Percentiles rank a stretch among this genome's conserved stretches.
Conservation (phyloP, 2,888 invertebrate genomes). For the Amitus sp. region DNA sequence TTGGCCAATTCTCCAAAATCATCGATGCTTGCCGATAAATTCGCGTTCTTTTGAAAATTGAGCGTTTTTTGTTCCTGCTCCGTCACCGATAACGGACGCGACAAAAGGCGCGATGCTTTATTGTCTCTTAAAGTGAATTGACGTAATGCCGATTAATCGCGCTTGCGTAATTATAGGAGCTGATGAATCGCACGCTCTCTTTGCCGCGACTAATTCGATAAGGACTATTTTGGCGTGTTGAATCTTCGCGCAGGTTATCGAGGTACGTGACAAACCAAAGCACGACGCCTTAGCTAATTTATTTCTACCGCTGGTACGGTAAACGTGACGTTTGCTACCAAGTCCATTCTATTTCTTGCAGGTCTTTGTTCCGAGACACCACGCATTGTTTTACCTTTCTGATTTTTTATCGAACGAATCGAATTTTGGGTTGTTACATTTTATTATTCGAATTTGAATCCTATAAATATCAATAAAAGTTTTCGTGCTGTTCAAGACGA, state of each 20-base stretch:
- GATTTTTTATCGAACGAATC: too few relatives aligned
- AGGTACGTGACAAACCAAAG: slow-evolving; percentile 5
- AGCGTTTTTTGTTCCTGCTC: background rate
- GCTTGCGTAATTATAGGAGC: slow-evolving; percentile 5
- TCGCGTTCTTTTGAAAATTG: background rate
- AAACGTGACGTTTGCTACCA: background rate
- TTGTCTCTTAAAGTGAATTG: background rate
- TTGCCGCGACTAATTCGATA: background rate
- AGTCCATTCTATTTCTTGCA: too few relatives aligned
- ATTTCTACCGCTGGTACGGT: background rate
- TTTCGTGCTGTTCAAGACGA: too few relatives aligned
- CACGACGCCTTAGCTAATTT: background rate
- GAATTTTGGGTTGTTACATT: too few relatives aligned
- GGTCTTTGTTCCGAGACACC: background rate
- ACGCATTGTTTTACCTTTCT: too few relatives aligned
- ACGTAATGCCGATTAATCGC: slow-evolving; percentile 2
- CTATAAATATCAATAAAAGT: too few relatives aligned
- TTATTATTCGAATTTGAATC: too few relatives aligned
- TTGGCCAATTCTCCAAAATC: slow-evolving; percentile 40
- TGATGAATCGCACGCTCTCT: background rate
- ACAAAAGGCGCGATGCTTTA: background rate
- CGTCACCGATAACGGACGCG: background rate
- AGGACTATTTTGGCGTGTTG: background rate
- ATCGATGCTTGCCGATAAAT: slow-evolving; percentile 27
- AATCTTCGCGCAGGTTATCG: slow-evolving; percentile 7